These are phyloP conservation scores for Eupithecia dodoneata DNA, from an alignment of 2,888 invertebrate species.

Conservation along the genomic window DNA sequence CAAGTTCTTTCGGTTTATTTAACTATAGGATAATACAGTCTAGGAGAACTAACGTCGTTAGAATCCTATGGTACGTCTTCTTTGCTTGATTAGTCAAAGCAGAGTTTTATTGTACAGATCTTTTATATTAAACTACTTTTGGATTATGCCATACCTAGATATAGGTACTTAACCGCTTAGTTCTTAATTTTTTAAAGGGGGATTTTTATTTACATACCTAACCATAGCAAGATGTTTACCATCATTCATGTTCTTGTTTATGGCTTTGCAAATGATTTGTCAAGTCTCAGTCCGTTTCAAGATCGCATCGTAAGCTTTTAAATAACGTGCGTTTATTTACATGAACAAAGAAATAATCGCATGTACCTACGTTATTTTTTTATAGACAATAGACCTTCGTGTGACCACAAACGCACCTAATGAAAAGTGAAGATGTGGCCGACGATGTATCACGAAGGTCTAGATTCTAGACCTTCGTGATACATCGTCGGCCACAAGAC, in stretches of 20 bases:
- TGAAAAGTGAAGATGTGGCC: too few species aligned
- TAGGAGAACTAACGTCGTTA: background rate
- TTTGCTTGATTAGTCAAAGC: background rate
- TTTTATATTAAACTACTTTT: background rate
- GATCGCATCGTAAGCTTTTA: background rate
- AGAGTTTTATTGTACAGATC: background rate
- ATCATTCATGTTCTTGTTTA: too few species aligned
- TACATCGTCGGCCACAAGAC: too few species aligned
- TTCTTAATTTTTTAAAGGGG: background rate
- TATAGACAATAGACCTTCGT: too few species aligned
- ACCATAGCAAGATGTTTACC: background rate
- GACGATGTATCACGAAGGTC: too few species aligned
- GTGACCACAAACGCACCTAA: too few species aligned
- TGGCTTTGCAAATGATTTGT: too few species aligned
- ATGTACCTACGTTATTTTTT: too few species aligned
- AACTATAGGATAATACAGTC: background rate
- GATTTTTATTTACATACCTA: background rate
- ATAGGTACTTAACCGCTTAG: background rate
- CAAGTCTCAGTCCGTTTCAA: background rate
- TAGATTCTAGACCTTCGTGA: too few species aligned
- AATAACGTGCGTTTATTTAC: background rate
- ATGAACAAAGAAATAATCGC: background rate
- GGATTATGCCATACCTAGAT: background rate
- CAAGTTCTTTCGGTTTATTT: slow-evolving; percentile 1
- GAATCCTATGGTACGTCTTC: background rate